Percentiles rank a stretch among this genome's conserved stretches.
Conservation (phyloP, 2,888 invertebrate species). For the Embidobia sp. region DNA sequence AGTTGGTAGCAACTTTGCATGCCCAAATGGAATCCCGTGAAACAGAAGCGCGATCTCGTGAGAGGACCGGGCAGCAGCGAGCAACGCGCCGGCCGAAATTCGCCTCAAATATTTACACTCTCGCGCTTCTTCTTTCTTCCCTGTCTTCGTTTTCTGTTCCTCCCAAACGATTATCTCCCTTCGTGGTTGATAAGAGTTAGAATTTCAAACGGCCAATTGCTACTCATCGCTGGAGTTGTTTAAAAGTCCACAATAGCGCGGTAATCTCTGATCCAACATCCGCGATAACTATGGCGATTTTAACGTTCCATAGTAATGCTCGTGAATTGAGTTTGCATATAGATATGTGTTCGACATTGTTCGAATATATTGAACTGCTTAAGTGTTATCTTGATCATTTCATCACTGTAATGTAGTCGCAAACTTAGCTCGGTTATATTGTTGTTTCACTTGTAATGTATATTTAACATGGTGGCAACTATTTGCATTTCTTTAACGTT, state of each 20-base stretch:
- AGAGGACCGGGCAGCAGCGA: not conserved
- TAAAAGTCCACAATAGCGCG: too few relatives aligned
- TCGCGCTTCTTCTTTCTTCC: not conserved
- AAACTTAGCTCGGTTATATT: constrained; percentile 33
- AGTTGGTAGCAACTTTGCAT: constrained; percentile 23
- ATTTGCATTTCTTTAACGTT: too few relatives aligned
- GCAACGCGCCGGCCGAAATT: constrained; percentile 15
- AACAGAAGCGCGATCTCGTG: constrained; percentile 25
- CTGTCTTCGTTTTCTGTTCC: not conserved
- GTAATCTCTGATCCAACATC: too few relatives aligned
- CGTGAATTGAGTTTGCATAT: constrained; percentile 19
- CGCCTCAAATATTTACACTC: constrained; percentile 3
- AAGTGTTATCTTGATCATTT: constrained; percentile 41
- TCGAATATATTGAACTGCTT: constrained; percentile 45
- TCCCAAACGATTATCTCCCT: too few relatives aligned
- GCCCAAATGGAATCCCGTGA: too few relatives aligned
- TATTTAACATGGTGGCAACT: constrained; percentile 28
- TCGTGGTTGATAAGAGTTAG: too few relatives aligned
- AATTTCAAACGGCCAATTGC: too few relatives aligned
- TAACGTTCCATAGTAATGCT: constrained; percentile 11
- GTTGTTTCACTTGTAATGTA: constrained; percentile 22
- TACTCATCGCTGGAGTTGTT: too few relatives aligned
- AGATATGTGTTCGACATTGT: constrained; percentile 40
- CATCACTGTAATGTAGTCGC: constrained; percentile 50
- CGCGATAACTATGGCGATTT: too few relatives aligned